Conservation (phyloP, 2,888 invertebrate genomes). For the Phortica okadai region DNA sequence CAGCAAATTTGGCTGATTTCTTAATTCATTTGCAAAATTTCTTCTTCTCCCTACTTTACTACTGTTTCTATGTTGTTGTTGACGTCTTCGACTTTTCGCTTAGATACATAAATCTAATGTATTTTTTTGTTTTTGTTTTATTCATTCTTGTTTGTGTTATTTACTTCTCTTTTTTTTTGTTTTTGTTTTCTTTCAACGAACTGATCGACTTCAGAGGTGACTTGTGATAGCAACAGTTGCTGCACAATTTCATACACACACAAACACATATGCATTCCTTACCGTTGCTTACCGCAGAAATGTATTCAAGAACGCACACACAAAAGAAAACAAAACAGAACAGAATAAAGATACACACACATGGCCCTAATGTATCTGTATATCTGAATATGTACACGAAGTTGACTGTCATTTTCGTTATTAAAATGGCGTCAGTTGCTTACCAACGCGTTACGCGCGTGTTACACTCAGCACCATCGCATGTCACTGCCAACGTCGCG, state of each 20-base stretch:
- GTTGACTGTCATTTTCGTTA: constrained; percentile 63
- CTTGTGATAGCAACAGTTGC: constrained; percentile 21
- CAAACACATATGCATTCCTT: neutral
- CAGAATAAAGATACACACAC: neutral
- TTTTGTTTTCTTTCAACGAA: neutral
- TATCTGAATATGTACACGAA: constrained; percentile 44
- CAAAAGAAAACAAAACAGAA: neutral
- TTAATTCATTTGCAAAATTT: neutral
- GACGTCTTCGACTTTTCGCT: neutral
- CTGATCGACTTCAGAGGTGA: neutral
- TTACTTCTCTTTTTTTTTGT: too few relatives aligned
- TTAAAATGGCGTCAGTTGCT: constrained; percentile 67
- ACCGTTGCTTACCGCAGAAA: neutral
- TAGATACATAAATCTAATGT: constrained; percentile 1
- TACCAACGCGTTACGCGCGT: constrained; percentile 51
- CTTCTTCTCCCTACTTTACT: neutral
- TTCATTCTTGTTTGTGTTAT: too few relatives aligned
- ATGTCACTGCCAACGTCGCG: neutral
- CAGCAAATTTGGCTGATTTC: constrained; percentile 26
- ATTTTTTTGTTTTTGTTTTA: neutral
- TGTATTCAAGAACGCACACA: constrained; percentile 6
- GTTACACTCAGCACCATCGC: constrained; percentile 2
- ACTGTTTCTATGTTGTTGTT: neutral
- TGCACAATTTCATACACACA: constrained; percentile 18
- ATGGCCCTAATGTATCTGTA: neutral